Base-by-base conservation (phyloP, 2,888 invertebrate species). In the Polydrusus cervinus region DNA sequence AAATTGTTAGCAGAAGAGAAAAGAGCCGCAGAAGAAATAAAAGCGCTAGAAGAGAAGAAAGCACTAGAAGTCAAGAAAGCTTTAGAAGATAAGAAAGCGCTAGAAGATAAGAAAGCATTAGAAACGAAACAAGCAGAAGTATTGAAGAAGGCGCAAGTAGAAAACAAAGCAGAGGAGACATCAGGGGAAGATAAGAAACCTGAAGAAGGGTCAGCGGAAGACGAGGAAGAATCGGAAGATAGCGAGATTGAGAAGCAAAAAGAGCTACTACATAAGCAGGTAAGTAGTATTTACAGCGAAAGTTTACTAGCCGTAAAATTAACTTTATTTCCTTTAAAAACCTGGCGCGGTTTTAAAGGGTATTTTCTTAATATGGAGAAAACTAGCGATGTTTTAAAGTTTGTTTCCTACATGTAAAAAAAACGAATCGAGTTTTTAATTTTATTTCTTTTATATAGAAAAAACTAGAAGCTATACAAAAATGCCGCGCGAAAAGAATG, bases 401-500 rank as follows among this genome's bases (percentile, higher is more conserved):
- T 25, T 25, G 5, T 25, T 25, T 5, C 25, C 25, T 25, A n/a
- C n/a, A n/a, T n/a, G n/a, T n/a, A n/a, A n/a, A n/a, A n/a, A n/a
- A n/a, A n/a, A n/a, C n/a, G n/a, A n/a, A n/a, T n/a, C n/a, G n/a
- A n/a, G n/a, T n/a, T n/a, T n/a, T n/a, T n/a, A n/a, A n/a, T n/a
- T n/a, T n/a, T n/a, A n/a, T n/a, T 67, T 30, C 11, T 13, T 38
- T 60, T 30, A 34, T 57, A 7, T 16, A 74, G 70, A 71, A 53
- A 61, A 76, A 76, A 64, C 67, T 45, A 57, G 77, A 77, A 67
- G 77, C 74, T 8, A 74, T 77, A n/a, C 55, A 60, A 18, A 77
- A 77, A 70, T 77, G 77, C 47, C 77, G 77, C 6, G 75, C 71
- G 0, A 77, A 77, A 66, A 68, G 74, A 1, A 69, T 72, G 72